phyloP scores from a whole-genome alignment of 1,140 invertebrate species.

The Temnothorax curvispinosus region DNA sequence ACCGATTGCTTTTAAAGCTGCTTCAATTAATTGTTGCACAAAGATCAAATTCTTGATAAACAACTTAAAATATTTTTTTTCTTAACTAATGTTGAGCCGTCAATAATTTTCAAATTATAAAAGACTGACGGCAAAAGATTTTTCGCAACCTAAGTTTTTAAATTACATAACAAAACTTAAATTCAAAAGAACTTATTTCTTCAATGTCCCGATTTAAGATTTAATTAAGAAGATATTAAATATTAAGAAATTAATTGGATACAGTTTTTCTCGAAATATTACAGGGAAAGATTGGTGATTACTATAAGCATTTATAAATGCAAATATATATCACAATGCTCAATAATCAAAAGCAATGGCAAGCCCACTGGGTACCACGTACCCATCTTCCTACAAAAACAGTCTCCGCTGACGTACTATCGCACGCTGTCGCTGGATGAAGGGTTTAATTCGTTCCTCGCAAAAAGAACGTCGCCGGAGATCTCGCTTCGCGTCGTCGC shows the following conservation, averaged over 20 bases:
- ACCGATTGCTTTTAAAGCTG: background rate
- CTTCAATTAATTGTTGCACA: background rate
- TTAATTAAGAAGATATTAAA: constrained; percentile 4
- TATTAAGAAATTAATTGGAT: background rate
- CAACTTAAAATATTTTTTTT: background rate
- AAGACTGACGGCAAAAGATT: background rate
- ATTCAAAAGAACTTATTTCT: background rate
- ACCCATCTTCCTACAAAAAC: constrained; percentile 28
- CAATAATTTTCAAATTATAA: background rate
- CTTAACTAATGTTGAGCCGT: background rate
- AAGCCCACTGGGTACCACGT: background rate
- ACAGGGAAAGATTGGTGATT: background rate
- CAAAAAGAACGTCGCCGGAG: constrained; percentile 23
- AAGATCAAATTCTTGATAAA: background rate
- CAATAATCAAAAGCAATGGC: background rate
- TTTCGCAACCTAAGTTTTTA: background rate
- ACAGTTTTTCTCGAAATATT: background rate
- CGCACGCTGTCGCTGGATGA: constrained; percentile 23
- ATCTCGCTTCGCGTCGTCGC: constrained; percentile 23
- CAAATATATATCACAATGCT: background rate
- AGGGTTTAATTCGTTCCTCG: constrained; percentile 32
- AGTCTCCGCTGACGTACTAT: background rate
- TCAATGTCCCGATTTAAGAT: background rate
- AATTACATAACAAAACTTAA: background rate
- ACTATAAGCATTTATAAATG: constrained; percentile 8